A percentile compares a stretch with the other conserved stretches of the same genome.
These are phyloP conservation scores for Epinephelus awoara DNA, from an alignment of 2,797 vertebrate species.

Conservation along the genomic window DNA sequence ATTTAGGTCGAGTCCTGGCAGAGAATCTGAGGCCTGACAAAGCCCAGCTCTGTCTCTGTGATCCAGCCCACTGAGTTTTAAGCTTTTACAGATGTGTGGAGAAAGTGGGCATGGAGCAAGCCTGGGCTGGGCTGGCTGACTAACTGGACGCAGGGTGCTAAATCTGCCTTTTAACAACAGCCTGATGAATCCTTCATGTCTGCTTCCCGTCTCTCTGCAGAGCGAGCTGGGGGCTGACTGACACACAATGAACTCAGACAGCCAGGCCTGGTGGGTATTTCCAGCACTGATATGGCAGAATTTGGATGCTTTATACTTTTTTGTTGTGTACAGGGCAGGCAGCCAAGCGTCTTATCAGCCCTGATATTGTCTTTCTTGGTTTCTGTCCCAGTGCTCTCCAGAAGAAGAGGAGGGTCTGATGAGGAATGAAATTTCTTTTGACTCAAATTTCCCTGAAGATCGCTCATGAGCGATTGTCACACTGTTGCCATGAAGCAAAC, in stretches of 20 bases:
- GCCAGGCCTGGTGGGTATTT: slow-evolving; percentile 49
- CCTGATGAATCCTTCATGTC: slow-evolving; percentile 54
- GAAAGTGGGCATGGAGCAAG: slow-evolving; percentile 71
- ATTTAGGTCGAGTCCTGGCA: slow-evolving; percentile 77
- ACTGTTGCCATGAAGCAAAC: slow-evolving; percentile 64
- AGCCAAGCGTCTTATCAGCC: slow-evolving; percentile 70
- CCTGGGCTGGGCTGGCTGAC: slow-evolving; percentile 55
- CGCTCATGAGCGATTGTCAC: slow-evolving; percentile 38
- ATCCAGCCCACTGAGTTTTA: slow-evolving; percentile 77
- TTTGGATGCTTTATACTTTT: slow-evolving; percentile 26
- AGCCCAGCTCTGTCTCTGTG: slow-evolving; percentile 80
- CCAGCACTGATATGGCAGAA: slow-evolving; percentile 47
- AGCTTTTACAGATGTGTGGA: slow-evolving; percentile 83
- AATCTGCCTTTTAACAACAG: slow-evolving; percentile 71
- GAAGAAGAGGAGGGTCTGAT: slow-evolving; percentile 49
- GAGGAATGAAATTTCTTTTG: slow-evolving; percentile 62
- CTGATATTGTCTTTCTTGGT: slow-evolving; percentile 63
- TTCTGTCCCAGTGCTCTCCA: slow-evolving; percentile 38
- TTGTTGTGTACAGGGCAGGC: slow-evolving; percentile 48
- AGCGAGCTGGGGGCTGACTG: neutral
- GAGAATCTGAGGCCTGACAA: slow-evolving; percentile 78
- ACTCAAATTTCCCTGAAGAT: slow-evolving; percentile 54
- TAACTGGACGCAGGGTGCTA: slow-evolving; percentile 70
- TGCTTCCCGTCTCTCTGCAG: slow-evolving; percentile 37
- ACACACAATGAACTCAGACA: slow-evolving; percentile 39